Percentiles rank a stretch among this genome's conserved stretches.
Conservation (phyloP, 2,888 invertebrate genomes). For the Siphonodentalium dalli region DNA sequence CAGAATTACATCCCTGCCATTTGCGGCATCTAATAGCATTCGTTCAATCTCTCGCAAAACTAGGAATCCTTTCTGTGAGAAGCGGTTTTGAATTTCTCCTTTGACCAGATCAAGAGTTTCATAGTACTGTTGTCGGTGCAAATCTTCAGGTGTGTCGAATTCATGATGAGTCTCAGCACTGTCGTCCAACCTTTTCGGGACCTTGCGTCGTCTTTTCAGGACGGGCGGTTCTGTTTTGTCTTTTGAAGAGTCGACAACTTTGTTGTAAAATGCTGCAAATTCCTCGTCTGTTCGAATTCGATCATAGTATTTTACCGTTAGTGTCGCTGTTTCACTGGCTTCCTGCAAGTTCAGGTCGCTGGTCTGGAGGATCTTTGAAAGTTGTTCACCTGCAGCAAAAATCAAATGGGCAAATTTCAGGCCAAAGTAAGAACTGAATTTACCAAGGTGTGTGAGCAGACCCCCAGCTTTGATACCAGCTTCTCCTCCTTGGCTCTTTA, state of each 20-base stretch:
- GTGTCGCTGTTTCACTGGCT: not conserved
- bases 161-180: constrained; percentile 2
- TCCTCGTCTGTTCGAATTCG: constrained; percentile 12
- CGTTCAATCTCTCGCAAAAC: constrained; percentile 10
- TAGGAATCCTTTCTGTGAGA: constrained; percentile 2
- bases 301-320: constrained; percentile 5
- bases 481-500: constrained; percentile 18
- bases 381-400: constrained; percentile 23
- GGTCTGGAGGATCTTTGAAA: constrained; percentile 19
- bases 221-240: constrained; percentile 8
- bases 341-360: constrained; percentile 17
- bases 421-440: constrained; percentile 23
- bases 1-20: constrained; percentile 4
- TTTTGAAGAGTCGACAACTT: not conserved
- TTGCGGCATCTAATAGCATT: constrained; percentile 13
- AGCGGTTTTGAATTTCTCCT: constrained; percentile 7
- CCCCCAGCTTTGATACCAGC: constrained; percentile 23
- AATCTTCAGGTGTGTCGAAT: constrained; percentile 8
- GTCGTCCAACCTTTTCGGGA: constrained; percentile 12
- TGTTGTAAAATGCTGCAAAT: constrained; percentile 9
- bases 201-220: constrained; percentile 5
- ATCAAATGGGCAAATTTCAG: constrained; percentile 18
- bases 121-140: constrained; percentile 12
- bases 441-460: constrained; percentile 13
- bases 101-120: constrained; percentile 13